A percentile compares a stretch with the other conserved stretches of the same genome.
Conservation (phyloP, 2,888 invertebrate genomes). For the Melinaea marsaeus region DNA sequence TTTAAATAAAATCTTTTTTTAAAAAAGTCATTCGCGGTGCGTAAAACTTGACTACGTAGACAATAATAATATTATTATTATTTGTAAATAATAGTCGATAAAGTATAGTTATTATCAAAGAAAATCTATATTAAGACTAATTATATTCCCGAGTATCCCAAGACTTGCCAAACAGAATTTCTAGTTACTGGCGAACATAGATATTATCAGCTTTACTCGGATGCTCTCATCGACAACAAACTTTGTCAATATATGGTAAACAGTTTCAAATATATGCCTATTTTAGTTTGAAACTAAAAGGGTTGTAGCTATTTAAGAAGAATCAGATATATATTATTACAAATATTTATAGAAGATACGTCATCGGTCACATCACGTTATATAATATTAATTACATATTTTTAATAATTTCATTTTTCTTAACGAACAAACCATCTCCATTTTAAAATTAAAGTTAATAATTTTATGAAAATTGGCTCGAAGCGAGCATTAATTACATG, state of each 20-base stretch:
- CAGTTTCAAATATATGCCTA: conserved; percentile 11
- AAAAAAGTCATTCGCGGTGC: too few species aligned
- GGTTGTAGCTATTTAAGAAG: not conserved
- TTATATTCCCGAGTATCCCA: conserved; percentile 11
- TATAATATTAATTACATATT: too few species aligned
- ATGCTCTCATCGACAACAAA: conserved; percentile 22
- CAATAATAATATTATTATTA: too few species aligned
- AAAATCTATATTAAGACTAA: conserved; percentile 7
- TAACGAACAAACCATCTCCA: too few species aligned
- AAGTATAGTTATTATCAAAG: not conserved
- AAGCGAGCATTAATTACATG: too few species aligned
- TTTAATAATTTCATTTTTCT: too few species aligned
- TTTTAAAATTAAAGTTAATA: too few species aligned
- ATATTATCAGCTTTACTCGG: conserved; percentile 16
- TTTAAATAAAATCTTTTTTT: too few species aligned
- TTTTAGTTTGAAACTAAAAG: not conserved
- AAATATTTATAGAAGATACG: conserved; percentile 5
- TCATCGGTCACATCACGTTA: not conserved
- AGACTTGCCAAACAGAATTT: conserved; percentile 14
- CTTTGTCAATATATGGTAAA: conserved; percentile 20
- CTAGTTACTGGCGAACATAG: conserved; percentile 20
- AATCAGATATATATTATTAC: not conserved
- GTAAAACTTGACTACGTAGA: too few species aligned
- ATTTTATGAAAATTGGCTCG: too few species aligned
- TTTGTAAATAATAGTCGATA: too few species aligned